Percentiles rank a stretch among this genome's conserved stretches.
phyloP scores from a whole-genome alignment of 2,888 invertebrate genomes.

The Pterostichus madidus region DNA sequence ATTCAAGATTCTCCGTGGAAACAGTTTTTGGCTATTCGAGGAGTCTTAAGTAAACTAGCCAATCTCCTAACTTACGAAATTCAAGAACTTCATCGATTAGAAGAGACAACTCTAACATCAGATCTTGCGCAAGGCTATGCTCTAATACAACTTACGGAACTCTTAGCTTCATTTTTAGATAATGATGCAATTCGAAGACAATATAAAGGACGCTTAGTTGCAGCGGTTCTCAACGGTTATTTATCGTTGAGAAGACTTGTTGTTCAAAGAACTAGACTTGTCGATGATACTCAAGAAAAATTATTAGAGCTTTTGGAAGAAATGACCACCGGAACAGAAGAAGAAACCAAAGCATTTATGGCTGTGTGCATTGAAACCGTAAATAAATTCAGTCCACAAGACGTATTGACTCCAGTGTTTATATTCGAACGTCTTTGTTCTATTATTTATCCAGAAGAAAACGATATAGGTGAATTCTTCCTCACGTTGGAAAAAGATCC shows the following conservation, averaged over 20 bases:
- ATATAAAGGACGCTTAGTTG: constrained; percentile 93
- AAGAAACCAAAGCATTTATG: constrained; percentile 98
- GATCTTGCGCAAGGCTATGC: constrained; percentile 96
- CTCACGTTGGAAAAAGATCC: constrained; percentile 98
- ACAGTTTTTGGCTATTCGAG: constrained; percentile 93
- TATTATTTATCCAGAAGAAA: constrained; percentile 98
- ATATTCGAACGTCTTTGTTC: constrained; percentile 98
- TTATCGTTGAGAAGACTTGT: constrained; percentile 93
- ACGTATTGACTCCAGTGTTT: constrained; percentile 97
- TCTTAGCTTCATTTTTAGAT: constrained; percentile 92
- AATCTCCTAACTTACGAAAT: constrained; percentile 93
- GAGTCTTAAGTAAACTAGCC: constrained; percentile 91
- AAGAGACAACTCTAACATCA: constrained; percentile 95
- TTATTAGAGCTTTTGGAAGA: constrained; percentile 95
- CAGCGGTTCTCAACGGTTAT: constrained; percentile 95
- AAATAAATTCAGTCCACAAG: constrained; percentile 92
- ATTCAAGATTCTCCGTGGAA: constrained; percentile 95
- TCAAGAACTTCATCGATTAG: constrained; percentile 91
- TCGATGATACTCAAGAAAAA: constrained; percentile 98
- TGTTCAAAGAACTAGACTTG: constrained; percentile 95
- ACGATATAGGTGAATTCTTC: constrained; percentile 97
- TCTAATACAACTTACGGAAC: constrained; percentile 90
- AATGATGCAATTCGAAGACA: constrained; percentile 92
- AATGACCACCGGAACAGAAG: constrained; percentile 97
- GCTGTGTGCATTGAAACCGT: constrained; percentile 97